A percentile compares a stretch with the other conserved stretches of the same genome.
phyloP scores from a whole-genome alignment of 2,888 invertebrate genomes.

The Sepioteuthis lessoniana region DNA sequence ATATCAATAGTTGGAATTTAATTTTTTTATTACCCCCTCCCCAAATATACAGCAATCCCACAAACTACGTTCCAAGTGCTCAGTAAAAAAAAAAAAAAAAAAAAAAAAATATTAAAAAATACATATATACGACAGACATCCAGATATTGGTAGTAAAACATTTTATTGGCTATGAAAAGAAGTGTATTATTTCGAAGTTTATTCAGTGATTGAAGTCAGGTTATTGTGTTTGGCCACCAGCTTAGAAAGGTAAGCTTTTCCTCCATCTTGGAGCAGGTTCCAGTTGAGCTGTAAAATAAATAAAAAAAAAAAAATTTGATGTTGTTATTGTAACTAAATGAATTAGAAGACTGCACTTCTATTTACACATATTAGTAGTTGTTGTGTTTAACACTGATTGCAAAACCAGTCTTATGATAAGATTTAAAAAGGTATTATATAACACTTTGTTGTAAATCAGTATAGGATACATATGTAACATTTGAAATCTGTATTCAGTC shows the following conservation, averaged over 20 bases:
- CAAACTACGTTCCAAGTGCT: constrained; percentile 33
- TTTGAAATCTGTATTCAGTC: constrained; percentile 33
- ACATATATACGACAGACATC: background rate
- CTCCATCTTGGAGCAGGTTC: constrained; percentile 33
- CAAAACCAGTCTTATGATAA: constrained; percentile 33
- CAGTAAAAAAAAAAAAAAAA: background rate
- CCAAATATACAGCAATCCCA: constrained; percentile 33
- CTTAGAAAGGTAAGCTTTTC: constrained; percentile 13
- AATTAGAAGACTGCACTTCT: constrained; percentile 33
- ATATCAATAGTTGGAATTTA: too few relatives aligned
- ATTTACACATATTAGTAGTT: constrained; percentile 33
- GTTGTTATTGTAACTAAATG: constrained; percentile 23
- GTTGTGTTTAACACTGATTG: constrained; percentile 33
- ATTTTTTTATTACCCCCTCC: background rate
- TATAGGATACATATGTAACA: constrained; percentile 23
- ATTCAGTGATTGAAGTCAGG: constrained; percentile 33
- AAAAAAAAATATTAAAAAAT: background rate
- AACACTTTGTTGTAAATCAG: constrained; percentile 10
- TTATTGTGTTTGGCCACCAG: constrained; percentile 25
- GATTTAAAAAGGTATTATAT: background rate
- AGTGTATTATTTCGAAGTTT: constrained; percentile 33
- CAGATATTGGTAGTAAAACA: background rate
- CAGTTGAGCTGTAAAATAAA: background rate
- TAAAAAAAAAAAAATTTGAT: background rate
- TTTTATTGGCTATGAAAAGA: background rate